A percentile compares a stretch with the other conserved stretches of the same genome.
Evolutionary conservation across 2,797 vertebrate species (phyloP).

Genomic region (Manis crassicaudata): DNA sequence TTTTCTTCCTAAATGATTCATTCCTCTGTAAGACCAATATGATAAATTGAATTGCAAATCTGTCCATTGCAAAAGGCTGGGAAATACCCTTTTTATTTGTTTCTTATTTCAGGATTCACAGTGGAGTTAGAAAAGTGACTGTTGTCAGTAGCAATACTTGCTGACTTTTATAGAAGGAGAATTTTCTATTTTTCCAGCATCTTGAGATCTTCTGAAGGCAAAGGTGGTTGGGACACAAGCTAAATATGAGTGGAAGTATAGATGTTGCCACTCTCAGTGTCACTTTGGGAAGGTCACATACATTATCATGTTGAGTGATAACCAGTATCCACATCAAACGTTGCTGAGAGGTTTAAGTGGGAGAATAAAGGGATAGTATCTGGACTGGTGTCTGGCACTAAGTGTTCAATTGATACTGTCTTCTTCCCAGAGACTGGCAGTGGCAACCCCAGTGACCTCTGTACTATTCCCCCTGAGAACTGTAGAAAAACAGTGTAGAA

Average conservation of each 20-base stretch:
- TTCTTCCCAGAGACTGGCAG: background rate
- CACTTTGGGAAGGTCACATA: background rate
- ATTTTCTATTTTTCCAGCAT: background rate
- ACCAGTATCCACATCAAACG: rapidly evolving
- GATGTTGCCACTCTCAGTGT: background rate
- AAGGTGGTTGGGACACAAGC: background rate
- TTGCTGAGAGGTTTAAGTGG: background rate
- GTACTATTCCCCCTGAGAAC: background rate
- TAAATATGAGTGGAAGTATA: rapidly evolving
- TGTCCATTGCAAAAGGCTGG: background rate
- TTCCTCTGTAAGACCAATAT: background rate
- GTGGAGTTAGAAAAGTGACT: background rate
- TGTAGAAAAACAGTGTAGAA: background rate
- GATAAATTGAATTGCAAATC: background rate
- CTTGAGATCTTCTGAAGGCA: background rate
- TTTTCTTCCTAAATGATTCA: background rate
- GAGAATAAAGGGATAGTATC: background rate
- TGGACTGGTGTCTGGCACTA: background rate
- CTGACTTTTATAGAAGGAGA: background rate
- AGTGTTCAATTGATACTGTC: background rate
- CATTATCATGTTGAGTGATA: no score
- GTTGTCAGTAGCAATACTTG: background rate
- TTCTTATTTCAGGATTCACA: background rate
- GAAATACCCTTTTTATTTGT: background rate
- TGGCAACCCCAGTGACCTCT: background rate